These are phyloP conservation scores for Paratilapia polleni DNA, from an alignment of 2,113 vertebrate genomes.

Conservation along the genomic window DNA sequence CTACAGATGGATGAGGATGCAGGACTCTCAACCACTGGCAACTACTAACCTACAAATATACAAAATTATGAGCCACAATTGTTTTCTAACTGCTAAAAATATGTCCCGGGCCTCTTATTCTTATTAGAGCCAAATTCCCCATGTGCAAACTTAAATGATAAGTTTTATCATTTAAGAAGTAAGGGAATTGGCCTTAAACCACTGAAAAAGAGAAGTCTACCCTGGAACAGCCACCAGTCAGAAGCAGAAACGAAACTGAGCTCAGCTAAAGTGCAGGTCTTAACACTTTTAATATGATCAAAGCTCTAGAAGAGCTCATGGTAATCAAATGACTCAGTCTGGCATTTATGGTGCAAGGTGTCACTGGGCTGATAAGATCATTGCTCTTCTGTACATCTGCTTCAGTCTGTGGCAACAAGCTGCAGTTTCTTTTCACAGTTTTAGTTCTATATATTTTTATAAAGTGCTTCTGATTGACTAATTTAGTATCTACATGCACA, in stretches of 20 bases:
- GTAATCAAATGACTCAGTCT: neutral
- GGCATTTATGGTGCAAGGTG: neutral
- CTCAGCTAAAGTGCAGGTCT: neutral
- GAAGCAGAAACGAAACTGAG: slow-evolving; percentile 39
- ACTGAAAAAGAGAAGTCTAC: neutral
- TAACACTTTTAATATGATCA: neutral
- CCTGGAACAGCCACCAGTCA: neutral
- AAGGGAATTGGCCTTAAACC: neutral
- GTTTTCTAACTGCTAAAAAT: neutral
- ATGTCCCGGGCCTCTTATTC: neutral
- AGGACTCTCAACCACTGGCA: neutral
- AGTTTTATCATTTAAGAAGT: too few relatives aligned
- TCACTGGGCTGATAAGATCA: neutral
- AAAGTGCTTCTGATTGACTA: neutral
- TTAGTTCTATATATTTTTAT: neutral
- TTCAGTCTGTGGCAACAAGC: neutral
- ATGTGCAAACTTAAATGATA: too few relatives aligned
- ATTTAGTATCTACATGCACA: neutral
- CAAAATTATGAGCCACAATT: too few relatives aligned
- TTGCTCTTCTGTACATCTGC: neutral
- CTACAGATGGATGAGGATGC: too few relatives aligned
- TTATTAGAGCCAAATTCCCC: neutral
- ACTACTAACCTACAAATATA: too few relatives aligned
- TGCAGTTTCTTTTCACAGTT: neutral
- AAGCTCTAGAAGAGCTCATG: too few relatives aligned